These are phyloP conservation scores for Mesoligia furuncula DNA, from an alignment of 2,888 invertebrate species.

Conservation along the genomic window DNA sequence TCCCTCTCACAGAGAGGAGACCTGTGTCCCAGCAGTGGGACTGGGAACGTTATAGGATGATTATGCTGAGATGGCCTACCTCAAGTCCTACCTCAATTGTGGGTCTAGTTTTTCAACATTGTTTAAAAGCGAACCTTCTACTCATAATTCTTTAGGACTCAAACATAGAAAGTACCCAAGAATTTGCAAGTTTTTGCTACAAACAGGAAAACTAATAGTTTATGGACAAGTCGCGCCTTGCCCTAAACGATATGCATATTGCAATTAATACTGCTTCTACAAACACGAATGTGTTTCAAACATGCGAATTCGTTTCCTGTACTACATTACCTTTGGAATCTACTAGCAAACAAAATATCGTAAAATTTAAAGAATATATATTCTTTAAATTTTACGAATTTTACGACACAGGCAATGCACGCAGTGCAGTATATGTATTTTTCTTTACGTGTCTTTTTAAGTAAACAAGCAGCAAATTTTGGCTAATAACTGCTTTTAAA, in stretches of 20 bases:
- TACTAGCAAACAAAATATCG: neutral
- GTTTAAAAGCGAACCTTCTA: slow-evolving; percentile 3
- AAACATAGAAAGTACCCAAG: slow-evolving; percentile 47
- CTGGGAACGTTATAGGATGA: too few species aligned
- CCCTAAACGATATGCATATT: slow-evolving; percentile 48
- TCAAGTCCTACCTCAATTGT: too few species aligned
- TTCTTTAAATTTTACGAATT: too few species aligned
- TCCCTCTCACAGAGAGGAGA: too few species aligned
- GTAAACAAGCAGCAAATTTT: too few species aligned
- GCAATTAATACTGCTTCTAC: slow-evolving; percentile 16
- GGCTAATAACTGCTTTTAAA: too few species aligned
- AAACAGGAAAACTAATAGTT: slow-evolving; percentile 49
- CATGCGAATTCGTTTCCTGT: slow-evolving; percentile 56
- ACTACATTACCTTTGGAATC: slow-evolving; percentile 32
- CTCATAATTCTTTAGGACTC: neutral
- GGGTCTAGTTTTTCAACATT: neutral
- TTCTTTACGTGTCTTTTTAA: neutral
- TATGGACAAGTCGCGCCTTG: slow-evolving; percentile 30
- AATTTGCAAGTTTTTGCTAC: slow-evolving; percentile 53
- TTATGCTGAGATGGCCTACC: too few species aligned
- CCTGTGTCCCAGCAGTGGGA: too few species aligned
- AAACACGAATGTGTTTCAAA: slow-evolving; percentile 44
- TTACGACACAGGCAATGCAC: neutral
- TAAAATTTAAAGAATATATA: neutral
- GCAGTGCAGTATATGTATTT: too few species aligned